phyloP scores from a whole-genome alignment of 2,113 vertebrate species.

The Zootoca vivipara region DNA sequence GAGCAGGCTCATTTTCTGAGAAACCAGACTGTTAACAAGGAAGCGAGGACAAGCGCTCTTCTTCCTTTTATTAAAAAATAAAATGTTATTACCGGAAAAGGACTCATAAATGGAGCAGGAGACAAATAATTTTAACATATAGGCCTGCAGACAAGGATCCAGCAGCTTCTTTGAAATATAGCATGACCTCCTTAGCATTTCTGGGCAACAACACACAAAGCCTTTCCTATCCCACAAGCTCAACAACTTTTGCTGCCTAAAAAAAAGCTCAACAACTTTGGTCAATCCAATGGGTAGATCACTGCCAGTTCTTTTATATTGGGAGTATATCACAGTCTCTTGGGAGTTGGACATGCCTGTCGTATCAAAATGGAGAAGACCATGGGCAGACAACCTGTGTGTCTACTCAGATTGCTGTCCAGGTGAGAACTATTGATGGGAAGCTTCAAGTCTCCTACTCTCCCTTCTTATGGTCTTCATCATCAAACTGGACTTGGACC shows the following conservation, averaged over 20 bases:
- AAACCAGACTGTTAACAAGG: background rate
- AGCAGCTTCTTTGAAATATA: background rate
- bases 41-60: background rate
- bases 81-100: background rate
- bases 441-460: too few species aligned
- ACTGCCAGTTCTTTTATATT: too few species aligned
- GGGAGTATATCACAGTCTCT: too few species aligned
- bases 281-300: too few species aligned
- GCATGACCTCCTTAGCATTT: background rate
- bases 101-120: background rate
- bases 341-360: too few species aligned
- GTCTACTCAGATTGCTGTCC: too few species aligned
- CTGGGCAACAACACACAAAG: background rate
- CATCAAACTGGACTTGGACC: too few species aligned
- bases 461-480: too few species aligned
- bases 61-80: background rate
- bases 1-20: background rate
- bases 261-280: too few species aligned
- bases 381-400: too few species aligned
- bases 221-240: background rate
- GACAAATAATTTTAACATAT: constrained; percentile 6
- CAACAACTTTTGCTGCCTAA: too few species aligned
- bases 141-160: background rate
- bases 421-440: too few species aligned
- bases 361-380: background rate